Conservation (phyloP, 1,140 invertebrate genomes). For the Drosophila setifemur region DNA sequence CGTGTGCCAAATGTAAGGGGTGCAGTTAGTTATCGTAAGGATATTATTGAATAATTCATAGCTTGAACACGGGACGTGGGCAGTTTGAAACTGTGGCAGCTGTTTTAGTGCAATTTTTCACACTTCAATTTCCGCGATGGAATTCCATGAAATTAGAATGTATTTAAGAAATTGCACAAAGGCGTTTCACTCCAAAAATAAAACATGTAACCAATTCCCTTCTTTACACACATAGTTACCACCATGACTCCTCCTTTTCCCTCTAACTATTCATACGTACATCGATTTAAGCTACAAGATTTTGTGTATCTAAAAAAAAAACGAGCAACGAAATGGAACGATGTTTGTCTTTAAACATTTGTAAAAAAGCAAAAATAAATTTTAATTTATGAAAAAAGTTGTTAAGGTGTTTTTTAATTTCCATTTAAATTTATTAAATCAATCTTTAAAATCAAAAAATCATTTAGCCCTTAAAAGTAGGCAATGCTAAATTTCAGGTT, state of each 20-base stretch:
- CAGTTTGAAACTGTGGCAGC: constrained; percentile 68
- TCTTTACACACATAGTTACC: constrained; percentile 5
- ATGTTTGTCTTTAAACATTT: constrained; percentile 27
- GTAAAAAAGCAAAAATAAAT: constrained; percentile 47
- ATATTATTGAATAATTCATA: constrained; percentile 46
- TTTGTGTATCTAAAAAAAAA: constrained; percentile 2
- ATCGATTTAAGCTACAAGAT: constrained; percentile 24
- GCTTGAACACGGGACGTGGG: constrained; percentile 23
- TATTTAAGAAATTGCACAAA: constrained; percentile 24
- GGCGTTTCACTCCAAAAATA: constrained; percentile 2
- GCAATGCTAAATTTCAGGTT: too few relatives aligned
- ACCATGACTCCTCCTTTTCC: constrained; percentile 6
- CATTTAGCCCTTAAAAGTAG: background rate
- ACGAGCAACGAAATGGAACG: constrained; percentile 17
- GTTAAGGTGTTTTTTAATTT: background rate
- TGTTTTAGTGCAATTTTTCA: constrained; percentile 49
- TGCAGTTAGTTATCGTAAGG: constrained; percentile 47
- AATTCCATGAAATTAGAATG: background rate
- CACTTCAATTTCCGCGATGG: background rate
- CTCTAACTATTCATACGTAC: constrained; percentile 18
- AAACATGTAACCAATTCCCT: background rate
- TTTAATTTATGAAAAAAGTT: constrained; percentile 26
- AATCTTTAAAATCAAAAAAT: background rate
- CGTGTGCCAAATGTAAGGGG: constrained; percentile 47
- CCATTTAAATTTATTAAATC: background rate